Base-by-base conservation (phyloP, 1,140 invertebrate species). In the Nasonia vitripennis region DNA sequence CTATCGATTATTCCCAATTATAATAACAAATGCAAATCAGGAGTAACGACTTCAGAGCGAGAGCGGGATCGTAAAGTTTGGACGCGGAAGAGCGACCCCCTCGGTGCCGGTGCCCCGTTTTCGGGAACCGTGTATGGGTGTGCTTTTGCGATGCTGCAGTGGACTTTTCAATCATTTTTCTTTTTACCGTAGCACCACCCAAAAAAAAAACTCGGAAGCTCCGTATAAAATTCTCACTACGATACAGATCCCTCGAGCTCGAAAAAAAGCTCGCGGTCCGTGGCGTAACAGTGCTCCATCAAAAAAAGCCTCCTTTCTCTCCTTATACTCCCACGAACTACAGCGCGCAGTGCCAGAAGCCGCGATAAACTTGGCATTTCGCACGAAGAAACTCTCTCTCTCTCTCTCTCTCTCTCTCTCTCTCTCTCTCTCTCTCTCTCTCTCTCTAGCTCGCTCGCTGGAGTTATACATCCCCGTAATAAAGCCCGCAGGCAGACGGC, bases 21-120 rank as follows among this genome's bases (percentile, higher is more conserved):
- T 91, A 92, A 92, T 92, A 92, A 91, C 91, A 92, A 92, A 92
- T 92, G 91, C 91, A 92, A 92, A 92, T 93, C 90, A 92, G 89
- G 89, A 92, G 88, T 92, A 93, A 92, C 90, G 91, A 91, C 89
- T 91, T 88, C 88, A 88, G 87, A 89, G 91, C 86, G 55, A n/a
- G 55, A 62, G 55, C 86, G 79, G 89, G 89, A 88, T 89, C 91
- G 91, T 92, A 93, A 93, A 90, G 91, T 93, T 90, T 90, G 89
- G 87, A 45, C 74, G 88, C 75, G 86, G 11, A 78, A 27, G 27
- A 27, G 55, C 55, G 17, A 62, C 17, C 37, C 37, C 23, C n/a
- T 51, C 81, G 45, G 14, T 23, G 27, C 27, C 31, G n/a, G 4
- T 20, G 20, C 11, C 31, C 9, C 14, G 27, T 75, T 82, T 70